Base-by-base conservation (phyloP, 2,888 invertebrate genomes). In the Reticulitermes lucifugus region DNA sequence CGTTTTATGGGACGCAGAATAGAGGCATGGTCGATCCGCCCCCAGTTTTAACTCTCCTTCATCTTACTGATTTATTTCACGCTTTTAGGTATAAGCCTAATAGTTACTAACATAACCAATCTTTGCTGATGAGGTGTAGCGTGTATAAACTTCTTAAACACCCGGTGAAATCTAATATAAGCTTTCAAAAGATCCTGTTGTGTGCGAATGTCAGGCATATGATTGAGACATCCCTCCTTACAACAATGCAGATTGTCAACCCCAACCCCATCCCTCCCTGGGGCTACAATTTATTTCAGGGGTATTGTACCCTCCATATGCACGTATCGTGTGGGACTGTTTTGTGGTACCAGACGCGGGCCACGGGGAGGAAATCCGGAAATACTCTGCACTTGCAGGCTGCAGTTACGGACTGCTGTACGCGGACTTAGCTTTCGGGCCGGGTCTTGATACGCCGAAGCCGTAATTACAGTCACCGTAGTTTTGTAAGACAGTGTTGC, bases 201-300 rank as follows among this genome's bases (percentile, higher is more conserved):
- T 77, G 43, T 81, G 55, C 65, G 81, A 65, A 81, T 43, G 81
- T 41, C 81, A 81, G 81, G 43, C 59, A 65, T 65, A 81, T 81
- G 81, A 81, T 81, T 81, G 81, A 81, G 81, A 81, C 81, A 81
- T 81, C 81, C 81, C 51, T 81, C 41, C 81, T 81, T 65, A 65
- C 35, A 81, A 81, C 81, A 81, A 81, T 70, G 81, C 65, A 70
- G 21, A 43, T 18, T 81, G 81, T 60, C 80, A 80, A 55, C 73
- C 73, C 29, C 22, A 21, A 41, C 77, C 46, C 77, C 41, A 14
- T 41, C 73, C 73, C 25, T 46, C 77, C 77, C 51, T 43, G 41
- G 43, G 46, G 77, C 77, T 77, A 77, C 77, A 77, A 77, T 77
- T 77, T 77, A 77, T 77, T 77, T 77, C 77, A 77, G 77, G 77